Conservation (phyloP, 2,113 vertebrate species). For the Pseudopodoces humilis region DNA sequence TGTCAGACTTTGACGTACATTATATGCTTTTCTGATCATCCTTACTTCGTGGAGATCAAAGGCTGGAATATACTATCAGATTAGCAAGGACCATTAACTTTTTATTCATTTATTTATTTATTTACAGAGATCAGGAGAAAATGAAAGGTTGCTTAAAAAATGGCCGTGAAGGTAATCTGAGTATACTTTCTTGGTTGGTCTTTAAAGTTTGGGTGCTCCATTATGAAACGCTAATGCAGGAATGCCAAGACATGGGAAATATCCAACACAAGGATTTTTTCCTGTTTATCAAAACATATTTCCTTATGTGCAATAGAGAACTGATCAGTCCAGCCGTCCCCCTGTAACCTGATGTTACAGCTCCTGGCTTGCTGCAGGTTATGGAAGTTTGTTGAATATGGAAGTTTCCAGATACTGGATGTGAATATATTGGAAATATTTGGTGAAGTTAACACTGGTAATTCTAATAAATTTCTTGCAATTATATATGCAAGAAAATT, state of each 20-base stretch:
- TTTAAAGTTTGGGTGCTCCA: background rate
- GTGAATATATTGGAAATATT: background rate
- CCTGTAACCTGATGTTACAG: background rate
- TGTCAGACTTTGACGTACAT: slow-evolving; percentile 16
- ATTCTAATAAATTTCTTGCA: background rate
- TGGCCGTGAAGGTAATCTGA: background rate
- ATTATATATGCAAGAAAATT: background rate
- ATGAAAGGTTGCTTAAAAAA: background rate
- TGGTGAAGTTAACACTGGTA: background rate
- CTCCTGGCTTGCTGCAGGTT: background rate
- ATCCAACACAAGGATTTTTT: background rate
- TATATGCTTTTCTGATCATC: slow-evolving; percentile 17
- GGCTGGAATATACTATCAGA: background rate
- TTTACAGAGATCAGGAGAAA: background rate
- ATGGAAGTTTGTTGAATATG: background rate
- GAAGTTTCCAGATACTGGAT: background rate
- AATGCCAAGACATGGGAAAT: background rate
- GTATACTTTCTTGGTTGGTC: background rate
- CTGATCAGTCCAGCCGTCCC: background rate
- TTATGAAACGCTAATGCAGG: background rate
- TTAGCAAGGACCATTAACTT: background rate
- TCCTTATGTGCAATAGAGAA: background rate
- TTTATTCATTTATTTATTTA: background rate
- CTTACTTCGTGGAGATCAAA: slow-evolving; percentile 37
- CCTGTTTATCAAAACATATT: background rate